Conservation (phyloP, 2,888 invertebrate genomes). For the Melitaea athalia region DNA sequence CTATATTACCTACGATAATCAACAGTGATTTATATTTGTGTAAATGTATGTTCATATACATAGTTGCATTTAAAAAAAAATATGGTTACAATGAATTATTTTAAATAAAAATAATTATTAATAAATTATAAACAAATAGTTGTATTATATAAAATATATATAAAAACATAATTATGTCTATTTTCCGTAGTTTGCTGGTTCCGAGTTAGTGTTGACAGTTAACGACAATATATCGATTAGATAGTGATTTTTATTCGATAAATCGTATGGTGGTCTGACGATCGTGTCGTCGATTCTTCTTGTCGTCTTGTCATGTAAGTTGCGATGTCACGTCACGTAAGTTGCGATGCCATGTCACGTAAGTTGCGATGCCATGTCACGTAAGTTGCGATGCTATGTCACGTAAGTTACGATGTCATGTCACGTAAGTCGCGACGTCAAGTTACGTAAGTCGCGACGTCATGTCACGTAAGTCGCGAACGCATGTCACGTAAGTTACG, state of each 20-base stretch:
- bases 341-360: background rate
- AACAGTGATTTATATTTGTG: slow-evolving; percentile 38
- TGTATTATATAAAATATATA: slow-evolving; percentile 38
- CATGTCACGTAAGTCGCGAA: background rate
- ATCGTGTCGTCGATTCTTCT: slow-evolving; percentile 5
- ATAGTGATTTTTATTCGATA: slow-evolving; percentile 34
- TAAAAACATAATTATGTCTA: slow-evolving; percentile 57
- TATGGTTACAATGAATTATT: slow-evolving; percentile 57
- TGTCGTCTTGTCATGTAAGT: too few species aligned
- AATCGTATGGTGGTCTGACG: slow-evolving; percentile 25
- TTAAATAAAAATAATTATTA: slow-evolving; percentile 40
- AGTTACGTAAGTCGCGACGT: too few species aligned
- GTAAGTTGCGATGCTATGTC: too few species aligned
- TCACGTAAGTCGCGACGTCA: background rate
- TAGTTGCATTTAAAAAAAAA: slow-evolving; percentile 55
- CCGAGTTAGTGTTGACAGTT: slow-evolving; percentile 57
- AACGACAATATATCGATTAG: slow-evolving; percentile 58
- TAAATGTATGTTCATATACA: slow-evolving; percentile 48
- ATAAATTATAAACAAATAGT: slow-evolving; percentile 37
- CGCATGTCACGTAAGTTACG: too few species aligned
- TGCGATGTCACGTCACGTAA: too few species aligned
- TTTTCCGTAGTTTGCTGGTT: slow-evolving; percentile 74
- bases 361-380: too few species aligned
- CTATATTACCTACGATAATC: slow-evolving; percentile 45
- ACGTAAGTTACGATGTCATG: too few species aligned